Evolutionary conservation across 2,888 invertebrate genomes (phyloP), one percentile per base, ranked within the genome.

Genomic region (Lasioglossum leucozonium): DNA sequence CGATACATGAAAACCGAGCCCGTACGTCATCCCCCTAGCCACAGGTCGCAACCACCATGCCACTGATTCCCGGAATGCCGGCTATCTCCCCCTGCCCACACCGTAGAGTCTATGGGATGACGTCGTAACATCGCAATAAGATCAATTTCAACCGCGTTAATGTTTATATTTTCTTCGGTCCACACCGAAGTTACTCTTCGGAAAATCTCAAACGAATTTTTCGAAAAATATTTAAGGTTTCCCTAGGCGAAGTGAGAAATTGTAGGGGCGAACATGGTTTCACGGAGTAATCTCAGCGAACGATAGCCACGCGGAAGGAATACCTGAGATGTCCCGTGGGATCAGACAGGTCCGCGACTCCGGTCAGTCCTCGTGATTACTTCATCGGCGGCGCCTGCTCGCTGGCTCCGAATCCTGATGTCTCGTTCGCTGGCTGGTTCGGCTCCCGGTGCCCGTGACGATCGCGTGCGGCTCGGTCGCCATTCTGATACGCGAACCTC

Each of bases 241-340:
- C 58, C 2, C 11, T 62, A 5, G n/a, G 58, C 26, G 11, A 13
- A 30, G 13, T 13, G n/a, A 62, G 26, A 13, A 13, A 4, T 58
- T 16, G 58, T n/a, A 26, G 30, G 26, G 16, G 2, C n/a, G 51
- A 10, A 51, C 51, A 51, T 16, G 16, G 26, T 62, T 30, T 62
- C 30, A 30, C 62, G 30, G 30, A 30, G 62, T 16, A 30, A 30
- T 30, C 58, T 3, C 58, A 16, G 16, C 16, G 30, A 62, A 30
- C 2, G 13, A 86, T 76, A 87, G 78, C 83, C 86, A 86, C 86
- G 83, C 86, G 79, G 71, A 78, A 84, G 82, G 73, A 73, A 72
- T 92, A 92, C 91, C 91, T 92, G 89, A n/a, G 81, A 81, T 89
- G 85, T 83, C 81, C 73, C 85, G 72, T 85, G 85, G 88, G 92